Evolutionary conservation across 2,888 invertebrate genomes (phyloP), one percentile per base, ranked within the genome.

Genomic region (Iphiclides podalirius): DNA sequence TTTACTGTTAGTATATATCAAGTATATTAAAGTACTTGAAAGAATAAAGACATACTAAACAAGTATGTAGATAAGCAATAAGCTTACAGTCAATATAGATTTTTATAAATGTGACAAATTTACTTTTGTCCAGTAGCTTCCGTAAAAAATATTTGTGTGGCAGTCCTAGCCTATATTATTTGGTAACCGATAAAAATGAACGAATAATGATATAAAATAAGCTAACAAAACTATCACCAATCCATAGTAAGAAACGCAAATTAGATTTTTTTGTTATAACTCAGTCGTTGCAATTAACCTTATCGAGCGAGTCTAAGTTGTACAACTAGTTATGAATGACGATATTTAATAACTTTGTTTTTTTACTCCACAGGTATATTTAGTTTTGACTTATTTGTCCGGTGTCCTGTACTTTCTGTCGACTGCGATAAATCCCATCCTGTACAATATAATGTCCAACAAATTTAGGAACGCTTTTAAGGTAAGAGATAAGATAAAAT

Each of bases 401-500:
- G 98, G 98, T 0, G 92, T 98, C 8, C 91, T 97, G 46, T 98
- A 98, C 83, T 98, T 95, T 84, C 84, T 97, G 57, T 97, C 97
- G 26, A 96, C 98, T 14, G 96, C 96, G 59, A 95, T 98, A 72
- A 98, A 98, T 82, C 98, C 98, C 0, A 91, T 98, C 51, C 91
- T 98, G 8, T 98, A 98, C 90, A 96, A 97, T 82, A 94, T 97
- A 51, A 96, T 98, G 97, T 97, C 97, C n/a, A 94, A 96, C 76
- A 97, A 97, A 79, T 98, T 97, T 79, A 91, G 97, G 45, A 95
- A 95, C 64, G 98, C 98, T 35, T 98, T 98, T 79, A 95, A 95
- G 93, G 96, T 96, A 83, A 83, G 79, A 52, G 15, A 44, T 9
- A 15, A 41, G 15, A 41, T 12, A 15, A 26, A 7, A 4, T 16